phyloP scores from a whole-genome alignment of 2,888 invertebrate species.

The Galeruca laticollis region DNA sequence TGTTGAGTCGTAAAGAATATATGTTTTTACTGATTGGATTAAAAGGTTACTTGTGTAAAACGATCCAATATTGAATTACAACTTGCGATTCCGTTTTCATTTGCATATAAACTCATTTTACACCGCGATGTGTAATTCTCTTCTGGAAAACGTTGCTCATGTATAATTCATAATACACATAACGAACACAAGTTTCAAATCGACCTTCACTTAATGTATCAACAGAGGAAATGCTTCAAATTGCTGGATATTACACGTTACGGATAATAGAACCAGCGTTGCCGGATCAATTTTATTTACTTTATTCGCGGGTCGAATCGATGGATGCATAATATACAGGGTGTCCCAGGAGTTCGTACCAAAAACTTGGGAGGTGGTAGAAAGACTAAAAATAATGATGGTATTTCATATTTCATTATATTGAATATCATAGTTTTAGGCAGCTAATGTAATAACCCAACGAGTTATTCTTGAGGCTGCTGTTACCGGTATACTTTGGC shows the following conservation, averaged over 20 bases:
- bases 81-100: conserved; percentile 22
- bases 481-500: too few relatives aligned
- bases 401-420: too few relatives aligned
- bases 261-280: neutral
- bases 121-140: conserved; percentile 4
- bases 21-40: too few relatives aligned
- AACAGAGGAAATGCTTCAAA: conserved; percentile 29
- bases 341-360: too few relatives aligned
- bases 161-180: conserved; percentile 3
- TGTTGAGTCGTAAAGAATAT: too few relatives aligned
- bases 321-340: too few relatives aligned
- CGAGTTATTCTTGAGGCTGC: too few relatives aligned
- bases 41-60: conserved; percentile 1
- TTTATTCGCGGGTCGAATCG: too few relatives aligned
- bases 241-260: neutral
- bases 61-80: conserved; percentile 30
- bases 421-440: too few relatives aligned
- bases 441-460: too few relatives aligned
- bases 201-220: conserved; percentile 28
- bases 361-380: too few relatives aligned
- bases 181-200: conserved; percentile 9
- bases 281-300: neutral
- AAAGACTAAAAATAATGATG: too few relatives aligned
- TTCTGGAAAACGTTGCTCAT: conserved; percentile 7
- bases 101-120: conserved; percentile 26